Base-by-base conservation (phyloP, 2,888 invertebrate genomes). In the Drosophila recens region DNA sequence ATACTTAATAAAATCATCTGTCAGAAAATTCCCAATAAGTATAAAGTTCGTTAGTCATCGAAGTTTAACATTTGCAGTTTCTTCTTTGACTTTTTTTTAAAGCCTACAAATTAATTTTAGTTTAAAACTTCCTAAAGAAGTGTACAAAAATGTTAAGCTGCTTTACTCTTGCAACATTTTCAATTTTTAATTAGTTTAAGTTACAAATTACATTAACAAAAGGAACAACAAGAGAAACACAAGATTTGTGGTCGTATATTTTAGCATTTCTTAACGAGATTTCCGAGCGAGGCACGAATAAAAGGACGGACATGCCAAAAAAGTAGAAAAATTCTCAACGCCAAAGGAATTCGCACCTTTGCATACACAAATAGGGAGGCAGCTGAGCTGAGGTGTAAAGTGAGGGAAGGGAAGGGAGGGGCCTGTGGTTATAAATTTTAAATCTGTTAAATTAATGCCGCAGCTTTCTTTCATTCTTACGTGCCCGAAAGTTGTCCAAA, bases 121-220 rank as follows among this genome's bases (percentile, higher is more conserved):
- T 4, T 10, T 48, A 4, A 30, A 54, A 43, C 11, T 17, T 2
- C 13, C 5, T 10, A n/a, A 38, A 1, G 17, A n/a, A 27, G 1
- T 1, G n/a, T 5, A 15, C 1, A 13, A 51, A 52, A 53, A 27
- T 53, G 46, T 49, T 6, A 61, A 68, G 49, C 69, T 54, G 23
- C n/a, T 43, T 67, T 33, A 4, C 20, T 36, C 17, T 34, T 49
- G 51, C 43, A 67, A 65, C 51, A 63, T 75, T 72, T 79, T 85
- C 83, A 88, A 90, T 91, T 90, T 90, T 89, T 91, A 92, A 92
- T 91, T 92, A 91, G 91, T 90, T 91, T 76, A 80, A 82, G 84
- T 83, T 79, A 72, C 77, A 81, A 80, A 79, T 70, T 72, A 68
- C 81, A 72, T 85, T 79, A 84, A 73, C 71, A 63, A 80, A 72